A percentile compares a stretch with the other conserved stretches of the same genome.
Evolutionary conservation across 2,113 vertebrate species (phyloP).

Genomic region (Dunckerocampus dactyliophorus): DNA sequence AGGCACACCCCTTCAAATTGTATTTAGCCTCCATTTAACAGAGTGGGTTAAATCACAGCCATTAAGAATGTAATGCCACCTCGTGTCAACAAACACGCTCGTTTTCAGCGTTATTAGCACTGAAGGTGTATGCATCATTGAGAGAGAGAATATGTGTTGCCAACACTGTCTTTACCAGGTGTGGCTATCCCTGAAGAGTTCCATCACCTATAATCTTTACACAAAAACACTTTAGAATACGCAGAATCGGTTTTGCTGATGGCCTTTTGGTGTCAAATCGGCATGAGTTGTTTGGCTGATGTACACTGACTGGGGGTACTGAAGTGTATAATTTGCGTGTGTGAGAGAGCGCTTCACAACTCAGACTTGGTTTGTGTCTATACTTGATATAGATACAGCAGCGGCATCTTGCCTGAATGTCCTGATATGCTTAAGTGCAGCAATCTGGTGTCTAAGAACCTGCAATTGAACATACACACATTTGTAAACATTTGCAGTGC

Average conservation of each 20-base stretch:
- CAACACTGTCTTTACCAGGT: conserved; percentile 16
- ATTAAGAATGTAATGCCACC: conserved; percentile 1
- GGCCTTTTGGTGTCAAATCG: conserved; percentile 16
- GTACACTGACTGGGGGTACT: conserved; percentile 4
- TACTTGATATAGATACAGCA: conserved; percentile 21
- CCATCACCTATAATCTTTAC: conserved; percentile 30
- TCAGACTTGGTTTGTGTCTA: conserved; percentile 22
- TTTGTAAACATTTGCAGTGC: conserved; percentile 48
- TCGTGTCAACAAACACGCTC: not conserved
- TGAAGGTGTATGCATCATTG: conserved; percentile 15
- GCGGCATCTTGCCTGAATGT: conserved; percentile 36
- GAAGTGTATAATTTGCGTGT: conserved; percentile 15
- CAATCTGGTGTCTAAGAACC: conserved; percentile 21
- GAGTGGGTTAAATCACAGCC: conserved; percentile 1
- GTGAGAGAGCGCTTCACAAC: conserved; percentile 20
- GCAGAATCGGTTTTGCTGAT: not conserved
- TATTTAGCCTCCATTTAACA: not conserved
- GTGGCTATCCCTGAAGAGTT: conserved; percentile 32
- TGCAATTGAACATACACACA: conserved; percentile 27
- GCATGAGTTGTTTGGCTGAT: conserved; percentile 31
- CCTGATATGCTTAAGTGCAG: conserved; percentile 47
- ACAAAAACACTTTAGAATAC: conserved; percentile 4
- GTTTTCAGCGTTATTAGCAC: not conserved
- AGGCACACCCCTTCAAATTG: not conserved
- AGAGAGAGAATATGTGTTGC: conserved; percentile 16